These are phyloP conservation scores for Vidua chalybeata DNA, from an alignment of 2,113 vertebrate species.

Conservation along the genomic window DNA sequence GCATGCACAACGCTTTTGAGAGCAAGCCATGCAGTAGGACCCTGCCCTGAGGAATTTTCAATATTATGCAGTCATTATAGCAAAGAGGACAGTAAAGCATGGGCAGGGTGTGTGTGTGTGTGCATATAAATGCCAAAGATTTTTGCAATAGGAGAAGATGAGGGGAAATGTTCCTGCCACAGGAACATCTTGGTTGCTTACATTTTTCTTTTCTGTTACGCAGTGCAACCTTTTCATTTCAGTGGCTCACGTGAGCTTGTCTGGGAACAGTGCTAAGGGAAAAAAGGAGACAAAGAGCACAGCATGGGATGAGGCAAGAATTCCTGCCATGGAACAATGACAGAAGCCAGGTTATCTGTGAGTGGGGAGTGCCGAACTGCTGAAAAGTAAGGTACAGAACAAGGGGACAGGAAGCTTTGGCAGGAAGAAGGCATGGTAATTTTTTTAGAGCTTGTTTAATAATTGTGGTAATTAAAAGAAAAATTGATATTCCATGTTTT, in stretches of 20 bases:
- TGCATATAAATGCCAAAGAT: background rate
- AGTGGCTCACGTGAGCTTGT: background rate
- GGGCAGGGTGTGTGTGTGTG: background rate
- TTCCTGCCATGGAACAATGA: background rate
- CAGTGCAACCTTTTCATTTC: background rate
- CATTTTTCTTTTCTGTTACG: background rate
- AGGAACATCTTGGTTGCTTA: background rate
- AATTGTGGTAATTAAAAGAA: slow-evolving; percentile 11
- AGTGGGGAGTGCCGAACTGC: background rate
- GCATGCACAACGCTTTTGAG: background rate
- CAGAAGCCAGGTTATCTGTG: background rate
- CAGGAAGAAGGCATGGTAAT: background rate
- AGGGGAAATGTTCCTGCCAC: slow-evolving; percentile 5
- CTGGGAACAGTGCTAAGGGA: background rate
- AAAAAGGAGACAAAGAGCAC: background rate
- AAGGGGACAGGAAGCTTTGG: background rate
- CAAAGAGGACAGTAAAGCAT: slow-evolving; percentile 24
- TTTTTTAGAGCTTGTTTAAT: background rate
- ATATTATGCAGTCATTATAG: background rate
- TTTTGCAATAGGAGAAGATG: slow-evolving; percentile 27
- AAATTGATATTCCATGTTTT: background rate
- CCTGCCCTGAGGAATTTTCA: slow-evolving; percentile 31
- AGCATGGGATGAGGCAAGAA: background rate
- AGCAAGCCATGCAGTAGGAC: background rate
- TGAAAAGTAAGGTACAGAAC: slow-evolving; percentile 1